Evolutionary conservation across 2,113 vertebrate genomes (phyloP).

Genomic region (Tonatia bakeri): DNA sequence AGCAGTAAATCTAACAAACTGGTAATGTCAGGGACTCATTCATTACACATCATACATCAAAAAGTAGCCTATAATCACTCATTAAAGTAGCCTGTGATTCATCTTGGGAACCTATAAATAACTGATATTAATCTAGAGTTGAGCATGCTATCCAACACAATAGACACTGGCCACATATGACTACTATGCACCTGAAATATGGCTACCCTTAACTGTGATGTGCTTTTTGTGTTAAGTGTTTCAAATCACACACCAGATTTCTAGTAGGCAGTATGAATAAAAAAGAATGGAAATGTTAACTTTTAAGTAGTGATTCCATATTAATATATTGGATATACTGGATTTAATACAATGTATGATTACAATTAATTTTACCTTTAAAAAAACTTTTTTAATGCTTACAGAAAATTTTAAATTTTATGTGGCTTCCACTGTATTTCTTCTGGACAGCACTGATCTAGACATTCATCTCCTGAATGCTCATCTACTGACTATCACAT

Average conservation of each 20-base stretch:
- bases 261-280: background rate
- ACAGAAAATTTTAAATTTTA: background rate
- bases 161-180: background rate
- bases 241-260: background rate
- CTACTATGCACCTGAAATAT: background rate
- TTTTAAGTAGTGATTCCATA: background rate
- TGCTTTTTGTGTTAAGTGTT: background rate
- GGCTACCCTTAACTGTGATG: background rate
- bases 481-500: background rate
- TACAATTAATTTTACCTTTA: background rate
- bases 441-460: background rate
- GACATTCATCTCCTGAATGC: background rate
- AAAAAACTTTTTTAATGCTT: background rate
- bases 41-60: background rate
- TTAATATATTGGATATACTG: background rate
- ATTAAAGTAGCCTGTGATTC: background rate
- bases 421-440: background rate
- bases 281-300: background rate
- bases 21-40: background rate
- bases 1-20: conserved; percentile 5
- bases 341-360: background rate
- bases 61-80: background rate
- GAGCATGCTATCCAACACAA: background rate
- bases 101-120: background rate
- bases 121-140: background rate